Evolutionary conservation across 2,888 invertebrate species (phyloP).

Genomic region (Tenthredo scrophulariae): DNA sequence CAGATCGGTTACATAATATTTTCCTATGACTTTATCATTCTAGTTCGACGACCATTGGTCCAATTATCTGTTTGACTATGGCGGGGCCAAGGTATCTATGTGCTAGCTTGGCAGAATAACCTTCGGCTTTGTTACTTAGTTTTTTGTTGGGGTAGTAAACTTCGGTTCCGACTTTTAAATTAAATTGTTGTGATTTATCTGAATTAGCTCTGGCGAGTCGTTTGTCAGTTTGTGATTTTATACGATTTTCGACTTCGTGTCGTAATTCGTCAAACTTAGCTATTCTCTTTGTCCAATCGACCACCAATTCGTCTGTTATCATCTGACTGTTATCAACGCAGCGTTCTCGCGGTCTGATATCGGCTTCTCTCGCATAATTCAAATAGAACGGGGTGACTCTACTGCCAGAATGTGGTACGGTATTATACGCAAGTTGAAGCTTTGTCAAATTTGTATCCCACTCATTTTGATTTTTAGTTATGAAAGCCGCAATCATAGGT

Average conservation of each 20-base stretch:
- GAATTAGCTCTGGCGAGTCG: conserved; percentile 32
- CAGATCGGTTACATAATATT: conserved; percentile 54
- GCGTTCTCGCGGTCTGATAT: not conserved
- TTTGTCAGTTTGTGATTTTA: conserved; percentile 47
- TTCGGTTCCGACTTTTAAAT: conserved; percentile 51
- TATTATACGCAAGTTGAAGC: conserved; percentile 57
- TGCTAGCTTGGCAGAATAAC: conserved; percentile 28
- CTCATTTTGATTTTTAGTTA: conserved; percentile 48
- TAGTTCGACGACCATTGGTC: conserved; percentile 54
- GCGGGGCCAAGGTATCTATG: conserved; percentile 1
- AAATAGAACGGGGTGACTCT: conserved; percentile 57
- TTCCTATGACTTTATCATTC: conserved; percentile 48
- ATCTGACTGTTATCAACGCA: not conserved
- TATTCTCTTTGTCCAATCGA: conserved; percentile 46
- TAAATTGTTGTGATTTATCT: conserved; percentile 24
- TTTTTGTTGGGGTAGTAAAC: conserved; percentile 55
- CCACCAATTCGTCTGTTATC: not conserved
- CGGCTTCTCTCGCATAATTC: conserved; percentile 57
- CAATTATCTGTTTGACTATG: conserved; percentile 22
- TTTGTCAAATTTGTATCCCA: conserved; percentile 57
- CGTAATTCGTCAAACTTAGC: conserved; percentile 10
- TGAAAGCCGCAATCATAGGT: conserved; percentile 50
- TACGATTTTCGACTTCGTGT: not conserved
- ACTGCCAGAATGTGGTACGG: conserved; percentile 55
- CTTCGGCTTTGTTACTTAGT: conserved; percentile 33